Evolutionary conservation across 2,888 invertebrate genomes (phyloP), one percentile per base, ranked within the genome.

Genomic region (Patella depressa): DNA sequence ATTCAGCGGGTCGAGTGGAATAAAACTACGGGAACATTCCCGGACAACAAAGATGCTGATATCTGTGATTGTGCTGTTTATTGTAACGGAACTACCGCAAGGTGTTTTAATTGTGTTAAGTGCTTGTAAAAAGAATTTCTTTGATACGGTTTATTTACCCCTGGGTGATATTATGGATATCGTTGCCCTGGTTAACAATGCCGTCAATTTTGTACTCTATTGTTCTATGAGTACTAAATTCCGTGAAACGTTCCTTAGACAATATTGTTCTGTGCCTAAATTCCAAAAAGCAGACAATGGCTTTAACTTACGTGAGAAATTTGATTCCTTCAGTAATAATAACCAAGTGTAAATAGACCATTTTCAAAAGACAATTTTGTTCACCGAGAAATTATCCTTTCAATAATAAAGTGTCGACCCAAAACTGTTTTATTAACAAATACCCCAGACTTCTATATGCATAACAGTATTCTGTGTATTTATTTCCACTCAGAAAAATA

Each of bases 211-310:
- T 89, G 95, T 97, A 80, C 93, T 98, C 53, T 98, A 98, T 91
- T 98, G 97, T 89, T 94, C 96, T 77, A 98, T 98, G 98, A 97
- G 97, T 81, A 94, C 96, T 80, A 97, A 97, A 93, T 98, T 98
- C 91, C 93, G 98, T 3, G 87, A 91, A 74, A 93, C 93, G 4
- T 92, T 93, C 80, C 83, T 89, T 0, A 79, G 84, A 55, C 79
- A 88, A 14, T 88, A 85, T 78, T 89, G 87, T 24, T 72, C 19
- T 53, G 74, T 24, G n/a, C 45, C 29, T 29, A 71, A 65, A 57
- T 29, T n/a, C 53, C 74, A 12, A 24, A 19, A 34, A 55, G 78
- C 77, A 19, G 78, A 77, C 15, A 80, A 79, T 70, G 81, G 80
- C 1, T 80, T 80, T 57, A 79, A 76, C 7, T 24, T 80, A 34